Conservation (phyloP, 2,888 invertebrate species). For the Diadegma fenestrale region DNA sequence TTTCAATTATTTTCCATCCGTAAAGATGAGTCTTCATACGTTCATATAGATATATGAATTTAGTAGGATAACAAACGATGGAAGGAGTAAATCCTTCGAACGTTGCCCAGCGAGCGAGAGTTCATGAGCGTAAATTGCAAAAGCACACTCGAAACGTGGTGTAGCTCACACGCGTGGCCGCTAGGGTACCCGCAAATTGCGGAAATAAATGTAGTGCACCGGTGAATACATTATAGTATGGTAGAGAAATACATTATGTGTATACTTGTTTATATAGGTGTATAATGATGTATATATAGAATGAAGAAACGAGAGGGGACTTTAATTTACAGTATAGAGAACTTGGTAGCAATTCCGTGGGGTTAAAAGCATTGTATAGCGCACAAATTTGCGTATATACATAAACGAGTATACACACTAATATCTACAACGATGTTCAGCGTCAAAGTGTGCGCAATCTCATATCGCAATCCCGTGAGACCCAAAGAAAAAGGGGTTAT, state of each 20-base stretch:
- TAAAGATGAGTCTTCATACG: not conserved
- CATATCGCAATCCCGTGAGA: slow-evolving; percentile 40
- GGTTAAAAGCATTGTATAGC: slow-evolving; percentile 31
- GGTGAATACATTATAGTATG: slow-evolving; percentile 69
- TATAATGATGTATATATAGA: not conserved
- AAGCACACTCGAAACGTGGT: slow-evolving; percentile 45
- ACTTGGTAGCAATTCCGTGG: slow-evolving; percentile 47
- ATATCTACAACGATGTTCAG: slow-evolving; percentile 34
- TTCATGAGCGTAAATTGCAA: slow-evolving; percentile 73
- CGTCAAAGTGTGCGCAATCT: slow-evolving; percentile 52
- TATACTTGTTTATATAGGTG: slow-evolving; percentile 27
- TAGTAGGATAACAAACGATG: slow-evolving; percentile 42
- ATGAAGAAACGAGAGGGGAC: slow-evolving; percentile 11
- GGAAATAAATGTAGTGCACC: slow-evolving; percentile 71
- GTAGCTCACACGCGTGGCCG: slow-evolving; percentile 54
- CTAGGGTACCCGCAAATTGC: slow-evolving; percentile 68
- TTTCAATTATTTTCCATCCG: slow-evolving; percentile 21
- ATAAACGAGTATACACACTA: slow-evolving; percentile 15
- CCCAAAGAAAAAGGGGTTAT: slow-evolving; percentile 29
- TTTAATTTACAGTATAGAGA: slow-evolving; percentile 63
- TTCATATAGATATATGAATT: not conserved
- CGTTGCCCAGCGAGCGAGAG: slow-evolving; percentile 59
- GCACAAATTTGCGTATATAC: slow-evolving; percentile 7
- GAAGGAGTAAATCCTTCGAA: slow-evolving; percentile 68
- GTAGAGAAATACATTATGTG: slow-evolving; percentile 69